Evolutionary conservation across 2,797 vertebrate species (phyloP), one percentile per base, ranked within the genome.

Genomic region (Paramormyrops hopkinsi): DNA sequence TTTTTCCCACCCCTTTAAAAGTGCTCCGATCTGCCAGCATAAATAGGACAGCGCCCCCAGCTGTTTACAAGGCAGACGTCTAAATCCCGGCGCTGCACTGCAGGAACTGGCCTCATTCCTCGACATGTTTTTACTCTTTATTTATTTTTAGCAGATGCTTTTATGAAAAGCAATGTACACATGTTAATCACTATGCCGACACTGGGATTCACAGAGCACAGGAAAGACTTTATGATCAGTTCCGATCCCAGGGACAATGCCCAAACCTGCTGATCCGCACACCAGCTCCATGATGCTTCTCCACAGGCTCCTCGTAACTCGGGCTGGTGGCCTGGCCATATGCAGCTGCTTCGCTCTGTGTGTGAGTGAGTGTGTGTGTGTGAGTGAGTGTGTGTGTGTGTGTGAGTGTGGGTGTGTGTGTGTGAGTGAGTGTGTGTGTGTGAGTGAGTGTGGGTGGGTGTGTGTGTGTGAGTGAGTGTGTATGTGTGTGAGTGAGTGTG

Each of bases 1-100:
- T 87, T 91, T 90, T 25, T 44, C 86, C 89, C 89, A 89, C 90
- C 90, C 90, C 89, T 88, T 84, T 62, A 25, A 87, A 87, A 87
- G 44, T 91, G 90, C 92, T 92, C 91, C 91, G 86, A 90, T 37
- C 50, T 86, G 22, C n/a, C 50, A 50, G 0, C 88, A 93, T 91
- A 93, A 94, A 93, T 53, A 82, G 90, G 93, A 94, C 93, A 94
- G 93, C 90, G 92, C 88, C 83, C 90, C 51, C 86, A 84, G 90
- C 79, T 92, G 93, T 93, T 92, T 91, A 91, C 91, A 91, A 25
- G 90, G 87, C 83, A 62, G 87, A 90, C 91, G 88, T 90, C 93
- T 91, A 92, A 79, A 88, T 62, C 86, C 89, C 86, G n/a, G 90
- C 87, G 76, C 89, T 83, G 91, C 82, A 54, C 88, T 2, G 79